These are phyloP conservation scores for Scartelaos histophorus DNA, from an alignment of 2,113 vertebrate genomes.

Conservation along the genomic window DNA sequence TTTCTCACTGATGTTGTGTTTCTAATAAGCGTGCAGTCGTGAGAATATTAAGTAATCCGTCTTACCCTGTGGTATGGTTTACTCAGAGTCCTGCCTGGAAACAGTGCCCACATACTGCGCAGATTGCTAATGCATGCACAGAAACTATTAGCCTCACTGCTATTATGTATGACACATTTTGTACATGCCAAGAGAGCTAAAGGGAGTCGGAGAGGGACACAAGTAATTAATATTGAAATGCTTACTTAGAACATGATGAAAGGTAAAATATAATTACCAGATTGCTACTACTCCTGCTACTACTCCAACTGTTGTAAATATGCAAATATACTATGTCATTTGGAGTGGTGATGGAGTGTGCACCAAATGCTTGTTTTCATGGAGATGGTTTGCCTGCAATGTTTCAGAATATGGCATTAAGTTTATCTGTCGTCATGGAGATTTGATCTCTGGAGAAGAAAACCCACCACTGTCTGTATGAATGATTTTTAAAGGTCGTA, in stretches of 20 bases:
- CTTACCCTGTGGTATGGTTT: slow-evolving; percentile 47
- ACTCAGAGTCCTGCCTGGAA: slow-evolving; percentile 42
- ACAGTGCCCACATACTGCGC: slow-evolving; percentile 48
- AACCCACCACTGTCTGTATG: too few relatives aligned
- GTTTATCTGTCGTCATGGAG: too few relatives aligned
- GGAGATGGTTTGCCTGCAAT: too few relatives aligned
- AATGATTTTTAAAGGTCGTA: too few relatives aligned
- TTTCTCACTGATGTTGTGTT: slow-evolving; percentile 24
- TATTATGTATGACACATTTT: background rate
- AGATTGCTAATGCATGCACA: slow-evolving; percentile 45
- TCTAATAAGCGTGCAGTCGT: slow-evolving; percentile 5
- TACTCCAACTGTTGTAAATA: too few relatives aligned
- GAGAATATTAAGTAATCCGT: slow-evolving; percentile 53
- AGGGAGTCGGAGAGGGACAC: slow-evolving; percentile 29
- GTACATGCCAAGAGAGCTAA: slow-evolving; percentile 35
- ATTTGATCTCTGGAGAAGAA: too few relatives aligned
- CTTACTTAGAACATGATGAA: background rate
- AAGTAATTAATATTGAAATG: background rate
- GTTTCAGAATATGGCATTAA: too few relatives aligned
- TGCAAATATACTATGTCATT: too few relatives aligned
- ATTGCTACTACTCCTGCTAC: too few relatives aligned
- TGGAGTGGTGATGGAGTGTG: too few relatives aligned
- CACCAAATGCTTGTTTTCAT: too few relatives aligned
- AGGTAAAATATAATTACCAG: too few relatives aligned
- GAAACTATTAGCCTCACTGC: slow-evolving; percentile 45